Evolutionary conservation across 2,113 vertebrate genomes (phyloP), one percentile per base, ranked within the genome.

Genomic region (Podarcis cretensis): DNA sequence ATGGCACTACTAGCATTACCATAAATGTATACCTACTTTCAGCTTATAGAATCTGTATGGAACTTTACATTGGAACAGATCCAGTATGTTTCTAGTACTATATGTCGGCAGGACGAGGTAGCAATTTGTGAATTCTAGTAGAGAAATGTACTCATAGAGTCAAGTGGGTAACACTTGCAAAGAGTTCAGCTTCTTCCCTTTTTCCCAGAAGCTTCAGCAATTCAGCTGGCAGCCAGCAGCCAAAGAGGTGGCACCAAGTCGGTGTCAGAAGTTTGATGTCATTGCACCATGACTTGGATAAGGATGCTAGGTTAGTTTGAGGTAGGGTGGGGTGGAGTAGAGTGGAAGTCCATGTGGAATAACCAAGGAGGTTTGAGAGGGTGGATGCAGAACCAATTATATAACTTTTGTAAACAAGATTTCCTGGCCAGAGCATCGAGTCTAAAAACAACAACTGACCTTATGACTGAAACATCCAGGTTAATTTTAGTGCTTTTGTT

Each of bases 1-100:
- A 77, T 21, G 9, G 40, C 87, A 92, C 48, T 59, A 66, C 84
- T 91, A 92, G 89, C 82, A 87, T n/a, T 85, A 88, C 94, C 92
- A 92, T 92, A 92, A 91, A 65, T 9, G 76, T 90, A 76, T 0
- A 1, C 2, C 71, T 43, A 27, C 92, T 93, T 91, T 83, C 81
- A 4, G 0, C 87, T 93, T 89, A n/a, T 85, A 35, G 68, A 85
- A 78, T 30, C 71, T 6, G 0, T 7, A 84, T 37, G 89, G 30
- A 85, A 57, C 32, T 66, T 88, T 57, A 43, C 9, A 84, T 71
- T 18, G 1, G 84, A 86, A 85, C 43, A 21, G 1, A 92, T 90
- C 16, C 2, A 7, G 1, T 79, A 59, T 59, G 57, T 23, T 6
- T 43, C 27, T 30, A 2, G 30, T 43, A 43, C 37, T 43, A 77